Conservation (phyloP, 2,113 vertebrate genomes). For the Apus apus region DNA sequence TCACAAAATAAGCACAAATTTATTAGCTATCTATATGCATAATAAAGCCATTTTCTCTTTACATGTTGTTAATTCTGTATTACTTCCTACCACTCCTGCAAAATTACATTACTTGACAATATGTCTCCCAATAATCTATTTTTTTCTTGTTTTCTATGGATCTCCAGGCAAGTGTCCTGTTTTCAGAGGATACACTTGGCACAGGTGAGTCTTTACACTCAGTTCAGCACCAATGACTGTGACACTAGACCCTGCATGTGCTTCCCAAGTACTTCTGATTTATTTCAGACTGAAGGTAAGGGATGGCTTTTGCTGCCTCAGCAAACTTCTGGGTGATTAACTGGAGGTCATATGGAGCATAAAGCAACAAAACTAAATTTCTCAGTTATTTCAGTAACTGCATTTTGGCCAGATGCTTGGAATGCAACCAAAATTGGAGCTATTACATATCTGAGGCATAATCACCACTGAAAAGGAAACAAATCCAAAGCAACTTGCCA, state of each 20-base stretch:
- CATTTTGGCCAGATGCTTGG: slow-evolving; percentile 26
- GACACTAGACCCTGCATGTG: neutral
- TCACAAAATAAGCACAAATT: slow-evolving; percentile 29
- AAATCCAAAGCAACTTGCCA: neutral
- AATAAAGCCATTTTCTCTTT: neutral
- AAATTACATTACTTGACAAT: neutral
- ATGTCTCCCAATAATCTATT: neutral
- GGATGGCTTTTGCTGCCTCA: neutral
- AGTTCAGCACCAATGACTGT: neutral
- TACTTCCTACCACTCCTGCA: neutral
- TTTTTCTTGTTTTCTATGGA: neutral
- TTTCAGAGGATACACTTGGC: neutral
- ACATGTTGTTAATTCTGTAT: slow-evolving; percentile 18
- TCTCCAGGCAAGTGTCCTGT: neutral
- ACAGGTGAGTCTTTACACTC: neutral
- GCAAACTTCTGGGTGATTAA: slow-evolving; percentile 8
- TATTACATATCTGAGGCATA: neutral
- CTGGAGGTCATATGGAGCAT: neutral
- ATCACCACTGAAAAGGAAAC: neutral
- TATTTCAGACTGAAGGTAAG: neutral
- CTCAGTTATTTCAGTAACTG: neutral
- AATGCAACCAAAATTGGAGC: neutral
- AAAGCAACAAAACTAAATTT: neutral
- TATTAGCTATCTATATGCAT: neutral
- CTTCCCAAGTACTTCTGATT: neutral